Base-by-base conservation (phyloP, 2,888 invertebrate species). In the Strigamia transsilvanica region DNA sequence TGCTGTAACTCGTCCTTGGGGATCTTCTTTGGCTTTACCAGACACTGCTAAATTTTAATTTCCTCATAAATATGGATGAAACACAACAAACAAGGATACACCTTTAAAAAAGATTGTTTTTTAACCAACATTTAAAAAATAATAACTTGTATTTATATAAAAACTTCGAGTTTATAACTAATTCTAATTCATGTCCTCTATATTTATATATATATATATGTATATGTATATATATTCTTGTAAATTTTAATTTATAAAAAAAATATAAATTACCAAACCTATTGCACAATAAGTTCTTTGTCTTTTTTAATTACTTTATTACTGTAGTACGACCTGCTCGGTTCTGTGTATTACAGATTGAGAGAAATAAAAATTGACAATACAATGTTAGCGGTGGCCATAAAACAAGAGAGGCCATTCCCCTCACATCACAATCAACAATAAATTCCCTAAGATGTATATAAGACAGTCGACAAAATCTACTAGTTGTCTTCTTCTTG, bases 221-320 rank as follows among this genome's bases (percentile, higher is more conserved):
- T n/a, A n/a, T n/a, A n/a, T n/a, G n/a, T 27, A 2, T 2, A 27
- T 27, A 27, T 3, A 27, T 27, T 27, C 3, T 3, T 27, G 27
- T 27, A 27, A 2, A 27, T 27, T 27, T 27, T n/a, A n/a, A 27
- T 27, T 27, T 2, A 2, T 27, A 27, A 27, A 27, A 38, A 38
- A 38, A 38, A 38, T 9, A 6, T 38, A 7, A 34, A 34, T 38
- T 38, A 4, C 46, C 46, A n/a, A 38, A 46, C 15, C 15, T n/a
- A 46, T 46, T 46, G 46, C 46, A n/a, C 12, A 10, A 46, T 46
- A 46, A 13, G 46, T 46, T n/a, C 46, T 46, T 56, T 56, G 56
- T 56, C 56, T 56, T 9, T 56, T 15, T 15, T 56, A 56, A 56
- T 56, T n/a, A 56, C 56, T 56, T 56, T 56, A 56, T 56, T 56